phyloP scores from a whole-genome alignment of 2,113 vertebrate species.

The Scomber japonicus region DNA sequence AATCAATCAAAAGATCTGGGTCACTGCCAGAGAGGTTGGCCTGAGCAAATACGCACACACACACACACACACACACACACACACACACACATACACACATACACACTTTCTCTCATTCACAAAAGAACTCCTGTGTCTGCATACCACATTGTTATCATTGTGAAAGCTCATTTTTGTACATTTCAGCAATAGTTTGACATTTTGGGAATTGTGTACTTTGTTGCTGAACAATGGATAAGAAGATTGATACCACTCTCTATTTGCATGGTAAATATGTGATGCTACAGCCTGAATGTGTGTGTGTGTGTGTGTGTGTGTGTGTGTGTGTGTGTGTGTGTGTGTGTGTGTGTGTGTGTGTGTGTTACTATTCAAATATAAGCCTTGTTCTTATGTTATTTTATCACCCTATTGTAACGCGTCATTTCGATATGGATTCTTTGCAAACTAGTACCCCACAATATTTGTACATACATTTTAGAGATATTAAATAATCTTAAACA shows the following conservation, averaged over 20 bases:
- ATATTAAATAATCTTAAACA: not conserved
- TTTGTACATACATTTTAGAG: constrained; percentile 24
- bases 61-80: constrained; percentile 12
- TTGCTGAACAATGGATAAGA: too few relatives aligned
- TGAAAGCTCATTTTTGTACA: not conserved
- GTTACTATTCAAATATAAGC: not conserved
- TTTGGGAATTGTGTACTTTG: not conserved
- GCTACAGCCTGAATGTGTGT: too few relatives aligned
- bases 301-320: too few relatives aligned
- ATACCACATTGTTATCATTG: constrained; percentile 11
- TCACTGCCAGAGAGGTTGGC: constrained; percentile 54
- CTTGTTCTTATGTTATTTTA: constrained; percentile 2
- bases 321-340: not conserved
- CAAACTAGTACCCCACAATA: constrained; percentile 4
- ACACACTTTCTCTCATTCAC: not conserved
- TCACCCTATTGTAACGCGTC: not conserved
- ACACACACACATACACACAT: constrained; percentile 3
- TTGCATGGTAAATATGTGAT: too few relatives aligned
- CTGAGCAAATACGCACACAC: constrained; percentile 5
- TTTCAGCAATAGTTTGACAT: not conserved
- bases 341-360: not conserved
- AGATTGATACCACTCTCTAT: too few relatives aligned
- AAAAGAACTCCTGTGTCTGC: constrained; percentile 20
- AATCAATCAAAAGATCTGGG: constrained; percentile 64
- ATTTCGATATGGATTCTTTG: not conserved